Conservation (phyloP, 2,888 invertebrate species). For the Perizoma flavofasciatum region DNA sequence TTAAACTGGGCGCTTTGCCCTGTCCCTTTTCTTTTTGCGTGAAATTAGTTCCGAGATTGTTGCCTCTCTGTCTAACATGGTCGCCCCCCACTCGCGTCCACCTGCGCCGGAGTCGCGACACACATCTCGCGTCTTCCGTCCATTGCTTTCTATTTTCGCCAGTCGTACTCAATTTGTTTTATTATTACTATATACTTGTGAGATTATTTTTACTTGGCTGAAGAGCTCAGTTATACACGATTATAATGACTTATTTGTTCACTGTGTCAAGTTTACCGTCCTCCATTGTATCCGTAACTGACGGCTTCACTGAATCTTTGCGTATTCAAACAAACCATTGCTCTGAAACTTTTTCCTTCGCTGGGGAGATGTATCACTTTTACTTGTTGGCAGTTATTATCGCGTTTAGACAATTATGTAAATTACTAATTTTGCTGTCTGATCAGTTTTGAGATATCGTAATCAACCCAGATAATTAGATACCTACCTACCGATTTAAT, state of each 20-base stretch:
- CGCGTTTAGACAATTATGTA: slow-evolving; percentile 34
- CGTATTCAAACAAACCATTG: slow-evolving; percentile 37
- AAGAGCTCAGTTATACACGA: slow-evolving; percentile 31
- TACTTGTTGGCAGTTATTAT: slow-evolving; percentile 35
- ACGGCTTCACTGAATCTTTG: slow-evolving; percentile 50
- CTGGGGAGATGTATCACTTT: slow-evolving; percentile 35
- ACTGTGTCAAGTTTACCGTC: slow-evolving; percentile 60
- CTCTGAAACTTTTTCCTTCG: slow-evolving; percentile 35
- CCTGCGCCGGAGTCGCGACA: slow-evolving; percentile 74
- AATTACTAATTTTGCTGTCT: slow-evolving; percentile 22
- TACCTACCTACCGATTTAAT: background rate
- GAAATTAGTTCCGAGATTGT: slow-evolving; percentile 57
- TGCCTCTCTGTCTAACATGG: slow-evolving; percentile 59
- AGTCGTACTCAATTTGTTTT: slow-evolving; percentile 65
- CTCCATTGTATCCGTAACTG: slow-evolving; percentile 46
- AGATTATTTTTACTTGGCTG: slow-evolving; percentile 46
- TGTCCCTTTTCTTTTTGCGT: slow-evolving; percentile 69
- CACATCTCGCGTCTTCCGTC: slow-evolving; percentile 74
- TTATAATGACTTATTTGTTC: slow-evolving; percentile 37
- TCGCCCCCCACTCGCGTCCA: slow-evolving; percentile 60
- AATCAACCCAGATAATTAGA: slow-evolving; percentile 21
- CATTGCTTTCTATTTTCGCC: slow-evolving; percentile 82
- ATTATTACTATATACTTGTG: slow-evolving; percentile 45
- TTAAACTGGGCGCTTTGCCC: slow-evolving; percentile 58
- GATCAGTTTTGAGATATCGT: slow-evolving; percentile 16